Conservation (phyloP, 2,113 vertebrate genomes). For the Poicephalus meyeri region DNA sequence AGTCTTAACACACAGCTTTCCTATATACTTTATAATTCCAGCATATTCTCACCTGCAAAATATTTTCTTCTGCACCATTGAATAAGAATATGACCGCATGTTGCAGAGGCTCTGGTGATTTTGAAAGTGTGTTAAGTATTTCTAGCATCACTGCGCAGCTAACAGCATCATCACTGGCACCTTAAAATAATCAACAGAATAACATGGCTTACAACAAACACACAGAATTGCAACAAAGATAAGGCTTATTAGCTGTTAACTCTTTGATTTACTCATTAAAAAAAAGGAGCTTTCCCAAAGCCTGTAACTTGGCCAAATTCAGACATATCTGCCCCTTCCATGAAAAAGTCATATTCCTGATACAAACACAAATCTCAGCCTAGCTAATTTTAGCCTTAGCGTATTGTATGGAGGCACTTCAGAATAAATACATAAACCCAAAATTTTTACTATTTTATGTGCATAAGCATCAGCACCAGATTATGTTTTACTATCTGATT, state of each 20-base stretch:
- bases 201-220: background rate
- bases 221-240: background rate
- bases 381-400: background rate
- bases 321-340: background rate
- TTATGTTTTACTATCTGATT: background rate
- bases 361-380: background rate
- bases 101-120: constrained; percentile 81
- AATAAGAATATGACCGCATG: constrained; percentile 96
- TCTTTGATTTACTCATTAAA: background rate
- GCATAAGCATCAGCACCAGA: background rate
- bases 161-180: constrained; percentile 97
- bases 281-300: background rate
- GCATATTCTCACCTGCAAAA: constrained; percentile 86
- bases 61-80: constrained; percentile 97
- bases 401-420: background rate
- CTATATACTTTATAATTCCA: background rate
- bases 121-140: constrained; percentile 86
- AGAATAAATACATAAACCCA: background rate
- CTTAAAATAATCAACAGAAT: constrained; percentile 67
- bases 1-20: background rate
- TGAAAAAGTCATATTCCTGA: background rate
- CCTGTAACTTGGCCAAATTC: background rate
- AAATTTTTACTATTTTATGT: background rate
- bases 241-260: background rate
- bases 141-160: constrained; percentile 98